Base-by-base conservation (phyloP, 2,113 vertebrate species). In the Ciconia stormi region DNA sequence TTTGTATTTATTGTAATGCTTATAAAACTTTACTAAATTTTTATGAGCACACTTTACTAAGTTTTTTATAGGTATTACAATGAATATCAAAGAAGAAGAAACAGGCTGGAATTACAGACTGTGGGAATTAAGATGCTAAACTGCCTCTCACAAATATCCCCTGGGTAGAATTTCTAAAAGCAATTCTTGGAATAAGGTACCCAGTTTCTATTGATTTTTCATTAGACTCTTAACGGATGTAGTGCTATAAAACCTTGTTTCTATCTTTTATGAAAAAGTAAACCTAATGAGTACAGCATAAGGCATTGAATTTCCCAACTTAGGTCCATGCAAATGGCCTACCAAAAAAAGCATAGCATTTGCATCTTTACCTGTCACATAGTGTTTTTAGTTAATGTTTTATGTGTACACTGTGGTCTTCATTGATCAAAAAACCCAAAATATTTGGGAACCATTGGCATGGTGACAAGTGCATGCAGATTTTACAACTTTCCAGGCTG, bases 111-210 rank as follows among this genome's bases (percentile, higher is more conserved):
- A 90, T 96, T 84, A 79, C 55, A 72, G 84, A 87, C 87, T 63
- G 77, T 89, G 77, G 81, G 93, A 96, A 95, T 95, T 87, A 91
- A 91, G 87, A 84, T 19, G 22, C 69, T 93, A 93, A 95, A 32
- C 80, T 89, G 36, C 56, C 49, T 91, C 77, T 89, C 65, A 93
- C 67, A 96, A 87, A 76, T 79, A 87, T 96, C 87, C 61, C 91
- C 3, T 82, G 87, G 93, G 87, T 55, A 89, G 81, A 95, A 95
- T 97, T 94, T 96, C 89, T 95, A 89, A 95, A 95, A 95, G 69
- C 69, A 93, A 30, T 93, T 96, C 65, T 91, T 95, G 70, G 87
- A 96, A 85, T 78, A 85, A 93, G 73, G 52, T 72, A 71, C 59
- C 69, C 40, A 63, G 44, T 61, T 91, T 38, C 44, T 79, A 95